Evolutionary conservation across 2,888 invertebrate species (phyloP), one percentile per base, ranked within the genome.

Genomic region (Hemithea aestivaria): DNA sequence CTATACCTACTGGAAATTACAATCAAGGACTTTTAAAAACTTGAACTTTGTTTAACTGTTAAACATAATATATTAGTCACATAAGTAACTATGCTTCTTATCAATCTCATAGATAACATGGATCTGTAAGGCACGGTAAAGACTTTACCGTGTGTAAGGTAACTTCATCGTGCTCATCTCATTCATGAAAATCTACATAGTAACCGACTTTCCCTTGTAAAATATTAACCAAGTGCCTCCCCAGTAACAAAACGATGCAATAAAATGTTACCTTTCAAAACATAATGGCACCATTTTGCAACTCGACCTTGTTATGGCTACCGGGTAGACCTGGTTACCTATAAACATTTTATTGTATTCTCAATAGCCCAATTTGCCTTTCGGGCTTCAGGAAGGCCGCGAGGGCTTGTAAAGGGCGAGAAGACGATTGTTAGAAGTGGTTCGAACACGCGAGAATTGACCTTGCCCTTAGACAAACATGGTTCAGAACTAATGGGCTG

Each of bases 381-480:
- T 51, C 40, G 45, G 50, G 16, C 16, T 4, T 2, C 16, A 8
- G 28, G 22, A 43, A 43, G 43, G 41, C 41, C 47, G 33, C 50
- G 16, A 16, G 16, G 16, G 16, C 16, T 5, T 46, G 49, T 53
- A 65, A 70, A 69, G 66, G 71, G 72, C 69, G 59, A 48, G 27
- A 51, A 50, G 51, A 58, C 51, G 52, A 58, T 51, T 46, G 48
- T 62, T 53, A 61, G 69, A 74, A 72, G 64, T 63, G 62, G 59
- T 45, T 47, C 51, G 48, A 56, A 56, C 80, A 79, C 75, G 81
- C 78, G 53, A 79, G 33, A 38, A 35, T 11, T 53, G 66, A 49
- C 81, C 81, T 81, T 79, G 78, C 66, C 71, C 75, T 72, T 74
- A 67, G 68, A 72, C 72, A 76, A 74, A 65, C 55, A 27, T 48